Base-by-base conservation (phyloP, 2,888 invertebrate species). In the Morpho helenor region DNA sequence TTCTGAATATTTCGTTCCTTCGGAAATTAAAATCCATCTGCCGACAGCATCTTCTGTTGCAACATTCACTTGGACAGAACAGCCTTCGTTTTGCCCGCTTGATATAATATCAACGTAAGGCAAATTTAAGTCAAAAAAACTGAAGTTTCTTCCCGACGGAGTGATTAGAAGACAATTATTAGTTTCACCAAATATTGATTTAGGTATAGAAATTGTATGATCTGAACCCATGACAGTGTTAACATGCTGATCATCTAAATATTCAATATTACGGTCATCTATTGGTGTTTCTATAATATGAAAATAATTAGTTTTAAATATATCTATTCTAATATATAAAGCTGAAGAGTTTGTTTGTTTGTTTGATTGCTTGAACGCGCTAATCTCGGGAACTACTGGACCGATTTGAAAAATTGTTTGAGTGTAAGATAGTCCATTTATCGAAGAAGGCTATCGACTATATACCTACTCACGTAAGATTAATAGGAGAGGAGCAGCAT, bases 11-110 rank as follows among this genome's bases (percentile, higher is more conserved):
- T 66, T 69, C 0, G 50, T 66, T 6, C 74, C 78, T 63, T 77
- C 76, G 8, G 80, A 74, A 6, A 84, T 75, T 10, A 87, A 70
- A n/a, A 68, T 73, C 86, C 87, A 87, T 40, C 76, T 68, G 7
- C 87, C 87, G 5, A 81, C 59, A 52, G 69, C 61, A 7, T 77
- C 71, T 57, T 77, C 75, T 0, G 74, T 67, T 31, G 61, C 31
- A 0, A 84, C 71, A 8, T 62, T 66, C 0, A 87, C 51, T 2
- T 50, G 58, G 2, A 86, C 65, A 2, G 80, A 81, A 57, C 87
- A 87, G 31, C 74, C 73, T 23, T 75, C 64, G 2, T 62, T 57
- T 9, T 9, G n/a, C 5, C 39, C 8, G 40, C 65, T 70, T 43
- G 68, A 46, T 7, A 81, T 53, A 9, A 72, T 65, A 65, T 77